These are phyloP conservation scores for Enteromius mattozi DNA, from an alignment of 2,797 vertebrate genomes.

Conservation along the genomic window DNA sequence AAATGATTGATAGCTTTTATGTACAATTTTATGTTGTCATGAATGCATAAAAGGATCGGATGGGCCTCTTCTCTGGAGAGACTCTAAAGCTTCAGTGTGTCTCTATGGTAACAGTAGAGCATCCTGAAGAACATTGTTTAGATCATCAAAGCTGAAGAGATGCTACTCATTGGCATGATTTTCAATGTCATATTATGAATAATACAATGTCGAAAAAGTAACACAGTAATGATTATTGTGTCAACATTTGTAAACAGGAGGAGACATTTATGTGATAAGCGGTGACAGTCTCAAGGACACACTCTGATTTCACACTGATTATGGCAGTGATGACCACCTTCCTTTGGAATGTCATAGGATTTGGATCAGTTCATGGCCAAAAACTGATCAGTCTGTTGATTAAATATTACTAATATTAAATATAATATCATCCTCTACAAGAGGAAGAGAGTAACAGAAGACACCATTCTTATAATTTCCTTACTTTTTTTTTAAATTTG, in stretches of 20 bases:
- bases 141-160: slow-evolving; percentile 12
- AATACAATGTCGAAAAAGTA: neutral
- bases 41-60: slow-evolving; percentile 29
- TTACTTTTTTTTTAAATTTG: neutral
- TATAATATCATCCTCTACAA: neutral
- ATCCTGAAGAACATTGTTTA: slow-evolving; percentile 12
- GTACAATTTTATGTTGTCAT: neutral
- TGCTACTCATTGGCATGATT: slow-evolving; percentile 3
- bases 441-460: neutral
- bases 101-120: slow-evolving; percentile 52
- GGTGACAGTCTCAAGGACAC: neutral
- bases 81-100: slow-evolving; percentile 43
- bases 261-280: neutral
- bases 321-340: slow-evolving; percentile 28
- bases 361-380: neutral
- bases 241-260: neutral
- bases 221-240: neutral
- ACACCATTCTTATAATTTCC: neutral
- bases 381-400: neutral
- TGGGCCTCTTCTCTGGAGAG: slow-evolving; percentile 45
- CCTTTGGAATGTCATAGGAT: neutral
- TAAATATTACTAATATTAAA: neutral
- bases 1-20: neutral
- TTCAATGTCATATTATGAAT: neutral
- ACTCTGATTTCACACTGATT: slow-evolving; percentile 32